Conservation (phyloP, 2,888 invertebrate species). For the Carpatolechia fugitivella region DNA sequence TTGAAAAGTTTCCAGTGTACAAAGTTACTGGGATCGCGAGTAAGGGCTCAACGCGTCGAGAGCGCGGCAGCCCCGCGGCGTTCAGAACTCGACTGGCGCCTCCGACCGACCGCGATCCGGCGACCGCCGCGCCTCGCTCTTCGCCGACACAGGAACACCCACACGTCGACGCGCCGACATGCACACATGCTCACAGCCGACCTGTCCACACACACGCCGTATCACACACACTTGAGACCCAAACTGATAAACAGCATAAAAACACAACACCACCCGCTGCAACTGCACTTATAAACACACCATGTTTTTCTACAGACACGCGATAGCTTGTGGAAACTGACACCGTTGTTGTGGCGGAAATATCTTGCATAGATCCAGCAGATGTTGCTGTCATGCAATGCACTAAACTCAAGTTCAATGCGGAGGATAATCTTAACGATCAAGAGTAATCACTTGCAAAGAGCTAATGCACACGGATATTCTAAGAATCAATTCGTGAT, state of each 20-base stretch:
- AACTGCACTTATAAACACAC: slow-evolving; percentile 58
- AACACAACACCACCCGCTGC: slow-evolving; percentile 64
- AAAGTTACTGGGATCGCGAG: slow-evolving; percentile 72
- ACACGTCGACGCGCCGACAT: slow-evolving; percentile 37
- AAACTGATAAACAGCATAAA: slow-evolving; percentile 72
- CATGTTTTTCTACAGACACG: slow-evolving; percentile 34
- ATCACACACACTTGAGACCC: slow-evolving; percentile 41
- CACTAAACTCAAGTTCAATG: neutral
- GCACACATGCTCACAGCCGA: slow-evolving; percentile 35
- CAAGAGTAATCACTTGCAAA: neutral
- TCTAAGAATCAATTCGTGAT: slow-evolving; percentile 24
- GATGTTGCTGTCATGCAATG: no score
- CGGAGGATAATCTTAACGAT: neutral
- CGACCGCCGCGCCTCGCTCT: slow-evolving; percentile 49
- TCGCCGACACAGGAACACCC: slow-evolving; percentile 60
- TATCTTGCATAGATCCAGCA: neutral
- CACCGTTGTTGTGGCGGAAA: slow-evolving; percentile 12
- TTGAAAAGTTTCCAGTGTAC: slow-evolving; percentile 77
- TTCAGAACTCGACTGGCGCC: slow-evolving; percentile 68
- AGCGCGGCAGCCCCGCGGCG: slow-evolving; percentile 67
- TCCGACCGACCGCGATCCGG: slow-evolving; percentile 40
- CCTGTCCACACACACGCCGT: slow-evolving; percentile 28
- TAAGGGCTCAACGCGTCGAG: slow-evolving; percentile 55
- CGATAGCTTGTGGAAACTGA: slow-evolving; percentile 8
- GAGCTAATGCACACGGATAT: neutral